Conservation (phyloP, 2,888 invertebrate species). For the Automeris io region DNA sequence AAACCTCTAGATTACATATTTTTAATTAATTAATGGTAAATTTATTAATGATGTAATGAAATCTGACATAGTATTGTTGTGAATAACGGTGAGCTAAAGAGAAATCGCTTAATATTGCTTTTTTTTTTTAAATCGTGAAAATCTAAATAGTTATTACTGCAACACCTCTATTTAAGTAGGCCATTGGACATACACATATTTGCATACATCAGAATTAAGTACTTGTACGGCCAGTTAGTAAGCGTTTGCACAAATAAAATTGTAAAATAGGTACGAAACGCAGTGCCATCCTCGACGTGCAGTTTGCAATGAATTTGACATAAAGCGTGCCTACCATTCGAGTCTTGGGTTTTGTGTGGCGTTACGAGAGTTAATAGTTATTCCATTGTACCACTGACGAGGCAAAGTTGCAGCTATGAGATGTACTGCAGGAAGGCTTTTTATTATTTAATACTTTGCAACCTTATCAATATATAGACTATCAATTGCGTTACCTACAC, state of each 20-base stretch:
- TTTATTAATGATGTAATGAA: no score
- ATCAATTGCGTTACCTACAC: no score
- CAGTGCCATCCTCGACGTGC: constrained; percentile 30
- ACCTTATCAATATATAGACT: no score
- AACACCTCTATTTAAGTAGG: not conserved
- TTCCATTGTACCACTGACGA: constrained; percentile 46
- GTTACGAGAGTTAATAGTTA: constrained; percentile 55
- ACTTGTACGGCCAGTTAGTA: constrained; percentile 23
- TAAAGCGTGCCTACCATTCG: constrained; percentile 51
- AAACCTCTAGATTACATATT: no score
- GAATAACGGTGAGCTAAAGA: no score
- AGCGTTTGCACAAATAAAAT: constrained; percentile 30
- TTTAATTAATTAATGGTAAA: no score
- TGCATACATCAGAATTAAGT: constrained; percentile 4
- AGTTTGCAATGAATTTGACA: constrained; percentile 47
- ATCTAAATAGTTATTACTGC: not conserved
- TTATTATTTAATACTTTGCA: not conserved
- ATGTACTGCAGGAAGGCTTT: constrained; percentile 8
- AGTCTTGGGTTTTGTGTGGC: constrained; percentile 38
- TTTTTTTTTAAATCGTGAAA: not conserved
- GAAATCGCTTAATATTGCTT: constrained; percentile 63
- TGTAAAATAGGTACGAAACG: constrained; percentile 29
- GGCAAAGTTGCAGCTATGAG: constrained; percentile 11
- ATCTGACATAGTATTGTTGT: no score
- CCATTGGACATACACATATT: constrained; percentile 1